These are phyloP conservation scores for Drosophila lowei DNA, from an alignment of 1,140 invertebrate genomes.

Conservation along the genomic window DNA sequence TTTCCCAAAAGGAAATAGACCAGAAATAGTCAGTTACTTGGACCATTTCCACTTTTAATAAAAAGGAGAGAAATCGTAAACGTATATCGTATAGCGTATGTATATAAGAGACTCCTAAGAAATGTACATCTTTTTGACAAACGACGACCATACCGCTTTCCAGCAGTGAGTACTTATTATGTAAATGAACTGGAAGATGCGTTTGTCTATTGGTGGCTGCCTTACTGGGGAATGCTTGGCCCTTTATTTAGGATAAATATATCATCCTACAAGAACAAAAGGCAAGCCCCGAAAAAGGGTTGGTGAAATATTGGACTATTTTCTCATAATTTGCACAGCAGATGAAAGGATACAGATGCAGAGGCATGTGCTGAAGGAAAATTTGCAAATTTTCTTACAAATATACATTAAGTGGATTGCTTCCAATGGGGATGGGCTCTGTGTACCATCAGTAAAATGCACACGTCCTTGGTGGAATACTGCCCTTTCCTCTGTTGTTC, in stretches of 20 bases:
- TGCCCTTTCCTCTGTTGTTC: not conserved
- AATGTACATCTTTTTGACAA: conserved; percentile 34
- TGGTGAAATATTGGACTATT: conserved; percentile 25
- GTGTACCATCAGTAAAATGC: conserved; percentile 32
- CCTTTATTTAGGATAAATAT: not conserved
- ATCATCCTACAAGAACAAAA: conserved; percentile 6
- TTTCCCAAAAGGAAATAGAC: no score
- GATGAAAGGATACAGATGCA: not conserved
- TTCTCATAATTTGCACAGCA: conserved; percentile 30
- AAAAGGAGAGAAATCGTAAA: conserved; percentile 19
- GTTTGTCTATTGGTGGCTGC: conserved; percentile 16
- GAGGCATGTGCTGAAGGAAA: conserved; percentile 13
- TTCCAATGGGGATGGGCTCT: conserved; percentile 47
- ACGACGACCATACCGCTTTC: not conserved
- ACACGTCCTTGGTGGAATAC: not conserved
- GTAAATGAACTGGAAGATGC: not conserved
- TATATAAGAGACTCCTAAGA: conserved; percentile 20
- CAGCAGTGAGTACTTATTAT: no score
- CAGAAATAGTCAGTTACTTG: conserved; percentile 11
- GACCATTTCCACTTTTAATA: not conserved
- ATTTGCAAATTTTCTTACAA: conserved; percentile 48
- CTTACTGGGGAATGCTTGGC: conserved; percentile 6
- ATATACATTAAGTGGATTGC: conserved; percentile 67
- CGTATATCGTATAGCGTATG: no score
- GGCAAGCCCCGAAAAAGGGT: conserved; percentile 1